Evolutionary conservation across 2,888 invertebrate genomes (phyloP).

Genomic region (Tenthredo amoena): DNA sequence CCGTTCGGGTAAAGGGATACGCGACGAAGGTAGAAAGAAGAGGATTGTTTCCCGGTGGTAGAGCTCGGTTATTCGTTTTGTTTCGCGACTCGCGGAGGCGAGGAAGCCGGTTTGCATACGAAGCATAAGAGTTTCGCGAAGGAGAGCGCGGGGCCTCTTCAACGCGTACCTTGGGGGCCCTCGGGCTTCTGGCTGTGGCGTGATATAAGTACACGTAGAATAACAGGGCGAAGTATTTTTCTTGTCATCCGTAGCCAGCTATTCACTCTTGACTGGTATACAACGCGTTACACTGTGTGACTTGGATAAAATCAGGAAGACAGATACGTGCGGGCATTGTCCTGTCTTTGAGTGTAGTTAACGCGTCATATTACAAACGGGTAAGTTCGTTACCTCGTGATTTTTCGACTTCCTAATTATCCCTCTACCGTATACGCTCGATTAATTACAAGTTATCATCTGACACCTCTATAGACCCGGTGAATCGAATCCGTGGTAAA

Average conservation of each 20-base stretch:
- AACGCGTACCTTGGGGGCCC: slow-evolving; percentile 33
- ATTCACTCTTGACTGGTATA: slow-evolving; percentile 43
- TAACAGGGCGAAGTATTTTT: slow-evolving; percentile 56
- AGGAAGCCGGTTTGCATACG: slow-evolving; percentile 69
- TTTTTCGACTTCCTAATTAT: neutral
- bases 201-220: slow-evolving; percentile 52
- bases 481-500: slow-evolving; percentile 6
- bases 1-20: slow-evolving; percentile 50
- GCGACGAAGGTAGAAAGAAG: slow-evolving; percentile 56
- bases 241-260: slow-evolving; percentile 55
- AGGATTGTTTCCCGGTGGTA: slow-evolving; percentile 69
- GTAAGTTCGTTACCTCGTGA: neutral
- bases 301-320: neutral
- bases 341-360: neutral
- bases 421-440: neutral
- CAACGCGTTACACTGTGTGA: neutral
- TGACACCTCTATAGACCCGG: slow-evolving; percentile 8
- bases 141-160: neutral
- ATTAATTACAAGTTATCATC: slow-evolving; percentile 36
- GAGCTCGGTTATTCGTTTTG: slow-evolving; percentile 63
- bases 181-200: slow-evolving; percentile 37
- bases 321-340: neutral
- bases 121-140: neutral
- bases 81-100: slow-evolving; percentile 62
- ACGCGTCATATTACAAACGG: neutral